Evolutionary conservation across 2,888 invertebrate genomes (phyloP), one percentile per base, ranked within the genome.

Genomic region (Alentia gelatinosa): DNA sequence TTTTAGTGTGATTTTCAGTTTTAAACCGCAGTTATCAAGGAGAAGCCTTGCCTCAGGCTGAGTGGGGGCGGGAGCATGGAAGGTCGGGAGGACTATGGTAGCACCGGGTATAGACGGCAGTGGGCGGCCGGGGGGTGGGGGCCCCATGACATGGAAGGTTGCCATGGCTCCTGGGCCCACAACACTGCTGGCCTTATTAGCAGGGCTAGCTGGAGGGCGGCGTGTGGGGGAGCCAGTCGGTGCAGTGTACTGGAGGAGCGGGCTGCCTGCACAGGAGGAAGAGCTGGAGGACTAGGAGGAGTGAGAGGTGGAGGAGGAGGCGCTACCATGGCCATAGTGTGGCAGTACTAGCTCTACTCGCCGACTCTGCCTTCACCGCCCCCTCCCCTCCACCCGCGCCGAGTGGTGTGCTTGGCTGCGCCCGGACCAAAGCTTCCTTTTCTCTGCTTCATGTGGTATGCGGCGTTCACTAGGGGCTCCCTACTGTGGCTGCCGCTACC

Each of bases 161-260:
- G 68, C 68, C 68, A 68, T 68, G 68, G 68, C 68, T 68, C 68
- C 68, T 30, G 68, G 12, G 68, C 68, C 68, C 68, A 68, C 33
- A 68, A 68, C 68, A 68, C 68, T 26, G 26, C 33, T 68, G 68
- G 68, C 68, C 68, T 68, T 68, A 68, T 68, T 68, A 68, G 68
- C 68, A 12, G 68, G n/a, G 68, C 68, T 68, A 68, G 68, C 68
- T 68, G 68, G 47, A 19, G 47, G 68, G 68, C 30, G 33, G n/a
- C 30, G 68, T 12, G 68, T 30, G 68, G n/a, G 30, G 33, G 68
- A 68, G 68, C 30, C 26, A 68, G 68, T 68, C 30, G 68, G 68
- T 68, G 68, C 68, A 68, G n/a, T 68, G 68, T 68, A 68, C 68
- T 26, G 26, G 68, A 68, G 68, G 33, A 30, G 33, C 30, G 47